These are phyloP conservation scores for Caenorhabditis zanzibari DNA, from an alignment of 2,888 invertebrate species.

Conservation along the genomic window DNA sequence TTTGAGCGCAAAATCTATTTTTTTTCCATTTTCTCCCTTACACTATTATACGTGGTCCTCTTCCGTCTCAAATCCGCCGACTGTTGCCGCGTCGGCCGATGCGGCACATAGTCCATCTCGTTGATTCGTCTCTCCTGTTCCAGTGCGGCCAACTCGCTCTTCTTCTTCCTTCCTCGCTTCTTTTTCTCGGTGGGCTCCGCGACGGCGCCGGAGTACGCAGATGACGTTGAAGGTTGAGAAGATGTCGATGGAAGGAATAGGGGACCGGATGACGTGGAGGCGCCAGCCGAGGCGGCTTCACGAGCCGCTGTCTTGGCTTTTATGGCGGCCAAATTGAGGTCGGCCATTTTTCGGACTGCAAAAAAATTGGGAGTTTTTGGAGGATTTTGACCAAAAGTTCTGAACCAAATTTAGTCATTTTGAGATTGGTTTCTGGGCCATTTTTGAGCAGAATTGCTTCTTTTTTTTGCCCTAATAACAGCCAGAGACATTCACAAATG, in stretches of 20 bases:
- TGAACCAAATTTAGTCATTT: too few species aligned
- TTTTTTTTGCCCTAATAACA: too few species aligned
- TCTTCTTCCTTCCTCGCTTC: slow-evolving; percentile 70
- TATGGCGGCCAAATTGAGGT: slow-evolving; percentile 29
- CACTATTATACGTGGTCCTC: slow-evolving; percentile 25
- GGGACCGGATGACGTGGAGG: slow-evolving; percentile 2
- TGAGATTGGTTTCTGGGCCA: too few species aligned
- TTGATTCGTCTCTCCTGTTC: slow-evolving; percentile 9
- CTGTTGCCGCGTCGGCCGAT: slow-evolving; percentile 41
- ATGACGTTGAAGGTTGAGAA: slow-evolving; percentile 3
- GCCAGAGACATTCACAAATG: too few species aligned
- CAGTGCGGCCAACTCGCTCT: slow-evolving; percentile 33
- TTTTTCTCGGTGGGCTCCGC: slow-evolving; percentile 55
- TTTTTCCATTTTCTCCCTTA: not conserved
- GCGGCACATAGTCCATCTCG: slow-evolving; percentile 25
- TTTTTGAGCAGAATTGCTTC: too few species aligned
- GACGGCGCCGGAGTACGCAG: not conserved
- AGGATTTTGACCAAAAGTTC: not conserved
- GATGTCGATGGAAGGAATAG: not conserved
- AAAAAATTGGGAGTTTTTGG: not conserved
- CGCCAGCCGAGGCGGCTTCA: slow-evolving; percentile 17
- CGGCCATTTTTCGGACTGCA: not conserved
- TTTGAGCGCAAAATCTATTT: not conserved
- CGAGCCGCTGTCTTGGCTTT: slow-evolving; percentile 30
- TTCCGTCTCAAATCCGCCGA: slow-evolving; percentile 47